Evolutionary conservation across 2,797 vertebrate species (phyloP).

Genomic region (Amblyopsis hoosieri): DNA sequence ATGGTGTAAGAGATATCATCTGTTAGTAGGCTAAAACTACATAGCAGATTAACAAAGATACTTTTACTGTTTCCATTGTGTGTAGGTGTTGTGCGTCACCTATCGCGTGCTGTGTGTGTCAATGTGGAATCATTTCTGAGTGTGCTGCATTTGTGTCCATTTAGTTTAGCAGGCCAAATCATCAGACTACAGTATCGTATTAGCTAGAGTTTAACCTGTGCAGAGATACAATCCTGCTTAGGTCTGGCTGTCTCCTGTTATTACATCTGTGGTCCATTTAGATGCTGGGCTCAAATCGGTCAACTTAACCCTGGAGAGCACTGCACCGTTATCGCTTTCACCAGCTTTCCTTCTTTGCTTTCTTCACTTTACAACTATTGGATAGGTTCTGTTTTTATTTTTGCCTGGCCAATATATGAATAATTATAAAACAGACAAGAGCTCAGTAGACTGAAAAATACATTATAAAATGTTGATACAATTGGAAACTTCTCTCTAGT

Average conservation of each 20-base stretch:
- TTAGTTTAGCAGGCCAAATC: too few relatives aligned
- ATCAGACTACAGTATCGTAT: not conserved
- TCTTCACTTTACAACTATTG: conserved; percentile 2
- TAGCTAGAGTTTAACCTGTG: conserved; percentile 4
- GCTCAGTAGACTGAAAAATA: not conserved
- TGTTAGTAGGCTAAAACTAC: conserved; percentile 5
- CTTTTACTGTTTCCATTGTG: not conserved
- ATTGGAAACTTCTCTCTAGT: too few relatives aligned
- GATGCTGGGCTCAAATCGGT: conserved; percentile 3
- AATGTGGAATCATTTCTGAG: not conserved
- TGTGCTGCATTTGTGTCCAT: not conserved
- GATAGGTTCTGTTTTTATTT: conserved; percentile 10
- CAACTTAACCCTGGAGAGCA: not conserved
- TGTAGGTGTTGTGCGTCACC: not conserved
- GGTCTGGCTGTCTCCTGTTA: conserved; percentile 2
- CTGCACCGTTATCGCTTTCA: conserved; percentile 2
- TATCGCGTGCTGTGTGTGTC: not conserved
- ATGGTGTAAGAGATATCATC: conserved; percentile 27
- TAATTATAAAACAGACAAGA: too few relatives aligned
- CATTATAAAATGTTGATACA: not conserved
- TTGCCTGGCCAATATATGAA: too few relatives aligned
- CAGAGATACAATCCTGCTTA: not conserved
- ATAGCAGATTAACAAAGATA: not conserved
- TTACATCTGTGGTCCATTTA: conserved; percentile 14
- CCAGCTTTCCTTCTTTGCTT: not conserved